Percentiles rank a stretch among this genome's conserved stretches.
These are phyloP conservation scores for Tokudaia tokunoshimensis DNA, from an alignment of 2,797 vertebrate species.

Conservation along the genomic window DNA sequence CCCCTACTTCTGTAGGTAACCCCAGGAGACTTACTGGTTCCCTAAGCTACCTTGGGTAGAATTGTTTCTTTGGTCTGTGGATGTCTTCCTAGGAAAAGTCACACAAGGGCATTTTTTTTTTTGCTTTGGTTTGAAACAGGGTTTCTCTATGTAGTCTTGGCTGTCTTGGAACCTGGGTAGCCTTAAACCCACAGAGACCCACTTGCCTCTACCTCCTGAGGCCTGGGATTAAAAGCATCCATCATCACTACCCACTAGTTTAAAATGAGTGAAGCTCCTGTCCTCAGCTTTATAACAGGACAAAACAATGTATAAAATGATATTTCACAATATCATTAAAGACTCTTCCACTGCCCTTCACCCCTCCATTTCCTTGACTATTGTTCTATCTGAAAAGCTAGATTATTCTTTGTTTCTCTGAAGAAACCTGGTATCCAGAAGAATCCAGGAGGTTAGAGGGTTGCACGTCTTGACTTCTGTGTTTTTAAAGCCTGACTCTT, in stretches of 20 bases:
- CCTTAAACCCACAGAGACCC: background rate
- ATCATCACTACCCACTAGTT: background rate
- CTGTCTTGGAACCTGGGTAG: background rate
- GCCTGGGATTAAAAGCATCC: background rate
- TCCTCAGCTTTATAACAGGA: background rate
- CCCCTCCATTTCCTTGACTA: background rate
- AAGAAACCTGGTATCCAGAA: background rate
- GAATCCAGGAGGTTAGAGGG: background rate
- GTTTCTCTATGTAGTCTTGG: background rate
- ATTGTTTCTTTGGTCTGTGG: background rate
- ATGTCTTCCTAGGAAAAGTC: background rate
- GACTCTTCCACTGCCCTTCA: background rate
- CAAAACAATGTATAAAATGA: background rate
- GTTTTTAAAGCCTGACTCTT: background rate
- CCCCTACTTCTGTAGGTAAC: background rate
- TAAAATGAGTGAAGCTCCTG: background rate
- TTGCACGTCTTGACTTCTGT: background rate
- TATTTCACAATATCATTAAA: background rate
- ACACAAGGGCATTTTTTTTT: background rate
- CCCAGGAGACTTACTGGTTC: background rate
- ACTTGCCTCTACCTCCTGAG: background rate
- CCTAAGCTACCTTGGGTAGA: background rate
- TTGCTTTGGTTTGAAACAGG: background rate
- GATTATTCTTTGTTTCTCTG: background rate
- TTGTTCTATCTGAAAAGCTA: background rate